Conservation (phyloP, 2,113 vertebrate genomes). For the Danio rerio region DNA sequence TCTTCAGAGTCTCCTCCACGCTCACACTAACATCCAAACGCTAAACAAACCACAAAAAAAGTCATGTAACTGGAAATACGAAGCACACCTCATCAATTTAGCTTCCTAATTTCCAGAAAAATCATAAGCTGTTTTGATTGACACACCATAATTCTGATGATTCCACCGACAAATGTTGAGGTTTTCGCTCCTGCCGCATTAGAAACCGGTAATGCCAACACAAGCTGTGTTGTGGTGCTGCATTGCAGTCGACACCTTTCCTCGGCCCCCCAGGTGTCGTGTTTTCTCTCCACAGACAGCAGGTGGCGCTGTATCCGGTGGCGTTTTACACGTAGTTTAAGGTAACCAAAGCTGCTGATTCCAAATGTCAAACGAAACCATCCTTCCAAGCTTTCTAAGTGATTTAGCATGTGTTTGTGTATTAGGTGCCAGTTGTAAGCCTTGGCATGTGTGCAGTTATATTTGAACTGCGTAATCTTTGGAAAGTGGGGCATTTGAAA, state of each 20-base stretch:
- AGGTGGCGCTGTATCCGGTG: slow-evolving; percentile 67
- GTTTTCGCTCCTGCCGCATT: background rate
- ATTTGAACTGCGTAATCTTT: slow-evolving; percentile 21
- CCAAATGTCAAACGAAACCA: slow-evolving; percentile 44
- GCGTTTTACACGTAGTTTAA: slow-evolving; percentile 4
- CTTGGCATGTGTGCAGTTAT: slow-evolving; percentile 1
- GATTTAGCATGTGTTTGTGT: slow-evolving; percentile 56
- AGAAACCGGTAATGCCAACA: slow-evolving; percentile 38
- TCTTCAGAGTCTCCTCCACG: slow-evolving; percentile 96
- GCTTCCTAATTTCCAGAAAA: background rate
- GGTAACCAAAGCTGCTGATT: slow-evolving; percentile 51
- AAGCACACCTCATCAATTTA: background rate
- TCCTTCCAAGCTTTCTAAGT: slow-evolving; percentile 37
- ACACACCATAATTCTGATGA: slow-evolving; percentile 7
- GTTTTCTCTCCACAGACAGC: slow-evolving; percentile 56
- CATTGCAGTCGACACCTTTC: slow-evolving; percentile 64
- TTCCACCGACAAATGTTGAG: background rate
- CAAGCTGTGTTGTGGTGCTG: slow-evolving; percentile 58
- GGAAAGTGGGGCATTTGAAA: slow-evolving; percentile 12
- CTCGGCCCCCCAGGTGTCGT: background rate
- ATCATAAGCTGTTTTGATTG: background rate
- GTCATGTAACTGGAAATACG: background rate
- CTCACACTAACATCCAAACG: slow-evolving; percentile 83
- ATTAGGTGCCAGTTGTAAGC: slow-evolving; percentile 42
- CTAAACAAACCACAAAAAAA: slow-evolving; percentile 54